phyloP scores from a whole-genome alignment of 2,888 invertebrate species.

The Alloscopus bannaensis region DNA sequence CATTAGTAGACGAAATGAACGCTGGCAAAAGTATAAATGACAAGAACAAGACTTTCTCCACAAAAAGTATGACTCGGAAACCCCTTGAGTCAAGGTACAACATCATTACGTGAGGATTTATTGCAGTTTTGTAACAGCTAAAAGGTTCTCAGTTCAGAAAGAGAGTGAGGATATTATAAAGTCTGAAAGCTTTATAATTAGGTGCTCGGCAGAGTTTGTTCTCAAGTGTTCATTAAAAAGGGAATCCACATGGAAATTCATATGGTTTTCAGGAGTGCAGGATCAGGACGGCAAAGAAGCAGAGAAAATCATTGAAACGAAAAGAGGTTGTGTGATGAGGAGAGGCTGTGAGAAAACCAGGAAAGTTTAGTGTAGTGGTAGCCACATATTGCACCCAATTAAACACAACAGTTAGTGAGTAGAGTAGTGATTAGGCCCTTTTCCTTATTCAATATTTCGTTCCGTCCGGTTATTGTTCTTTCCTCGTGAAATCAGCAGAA shows the following conservation, averaged over 20 bases:
- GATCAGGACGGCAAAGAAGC: not conserved
- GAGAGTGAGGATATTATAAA: conserved; percentile 34
- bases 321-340: not conserved
- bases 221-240: conserved; percentile 42
- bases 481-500: conserved; percentile 45
- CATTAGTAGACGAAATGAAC: conserved; percentile 57
- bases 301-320: conserved; percentile 25
- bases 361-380: conserved; percentile 36
- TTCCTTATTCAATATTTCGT: not conserved
- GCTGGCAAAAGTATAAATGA: conserved; percentile 53
- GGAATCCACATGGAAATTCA: conserved; percentile 13
- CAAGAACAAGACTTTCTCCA: conserved; percentile 47
- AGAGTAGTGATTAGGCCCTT: too few relatives aligned
- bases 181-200: conserved; percentile 56
- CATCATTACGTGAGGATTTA: conserved; percentile 31
- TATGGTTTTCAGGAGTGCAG: not conserved
- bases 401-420: too few relatives aligned
- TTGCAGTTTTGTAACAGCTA: conserved; percentile 33
- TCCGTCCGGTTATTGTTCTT: not conserved
- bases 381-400: conserved; percentile 32
- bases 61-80: conserved; percentile 23
- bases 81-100: conserved; percentile 23
- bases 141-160: conserved; percentile 43
- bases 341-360: conserved; percentile 15
- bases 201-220: conserved; percentile 42